Conservation (phyloP, 1,140 invertebrate species). For the Druon quercuslanigerum region DNA sequence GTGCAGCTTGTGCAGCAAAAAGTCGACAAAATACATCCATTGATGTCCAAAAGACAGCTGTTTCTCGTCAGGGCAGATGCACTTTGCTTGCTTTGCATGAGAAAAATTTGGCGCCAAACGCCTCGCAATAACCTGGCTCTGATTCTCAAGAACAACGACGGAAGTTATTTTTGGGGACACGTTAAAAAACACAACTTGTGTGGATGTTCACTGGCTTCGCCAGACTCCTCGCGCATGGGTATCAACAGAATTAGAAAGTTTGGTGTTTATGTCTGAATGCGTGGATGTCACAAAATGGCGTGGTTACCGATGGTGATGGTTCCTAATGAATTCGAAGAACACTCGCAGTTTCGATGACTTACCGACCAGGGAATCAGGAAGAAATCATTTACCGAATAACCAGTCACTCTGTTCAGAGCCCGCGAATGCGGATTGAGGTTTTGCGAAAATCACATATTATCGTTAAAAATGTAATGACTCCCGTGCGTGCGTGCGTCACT, state of each 20-base stretch:
- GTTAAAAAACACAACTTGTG: not conserved
- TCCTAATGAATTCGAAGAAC: slow-evolving; percentile 13
- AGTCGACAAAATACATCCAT: slow-evolving; percentile 36
- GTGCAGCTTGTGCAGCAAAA: not conserved
- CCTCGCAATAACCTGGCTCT: not conserved
- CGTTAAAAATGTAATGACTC: slow-evolving; percentile 42
- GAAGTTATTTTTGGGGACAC: slow-evolving; percentile 2
- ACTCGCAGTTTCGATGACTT: not conserved
- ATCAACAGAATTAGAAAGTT: slow-evolving; percentile 60
- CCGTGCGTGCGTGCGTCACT: slow-evolving; percentile 44
- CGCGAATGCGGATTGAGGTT: slow-evolving; percentile 41
- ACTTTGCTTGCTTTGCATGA: slow-evolving; percentile 49
- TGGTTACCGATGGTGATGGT: slow-evolving; percentile 40
- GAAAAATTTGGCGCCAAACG: slow-evolving; percentile 63
- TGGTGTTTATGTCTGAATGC: slow-evolving; percentile 60
- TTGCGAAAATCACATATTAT: slow-evolving; percentile 50
- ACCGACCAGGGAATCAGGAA: not conserved
- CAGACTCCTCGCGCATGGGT: not conserved
- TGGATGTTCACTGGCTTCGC: slow-evolving; percentile 10
- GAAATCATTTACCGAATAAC: slow-evolving; percentile 4
- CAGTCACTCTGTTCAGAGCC: slow-evolving; percentile 26
- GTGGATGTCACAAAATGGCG: slow-evolving; percentile 63
- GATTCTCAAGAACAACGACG: not conserved
- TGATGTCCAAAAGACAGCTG: slow-evolving; percentile 59
- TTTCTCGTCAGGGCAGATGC: slow-evolving; percentile 60